Evolutionary conservation across 2,113 vertebrate species (phyloP).

Genomic region (Empidonax traillii): DNA sequence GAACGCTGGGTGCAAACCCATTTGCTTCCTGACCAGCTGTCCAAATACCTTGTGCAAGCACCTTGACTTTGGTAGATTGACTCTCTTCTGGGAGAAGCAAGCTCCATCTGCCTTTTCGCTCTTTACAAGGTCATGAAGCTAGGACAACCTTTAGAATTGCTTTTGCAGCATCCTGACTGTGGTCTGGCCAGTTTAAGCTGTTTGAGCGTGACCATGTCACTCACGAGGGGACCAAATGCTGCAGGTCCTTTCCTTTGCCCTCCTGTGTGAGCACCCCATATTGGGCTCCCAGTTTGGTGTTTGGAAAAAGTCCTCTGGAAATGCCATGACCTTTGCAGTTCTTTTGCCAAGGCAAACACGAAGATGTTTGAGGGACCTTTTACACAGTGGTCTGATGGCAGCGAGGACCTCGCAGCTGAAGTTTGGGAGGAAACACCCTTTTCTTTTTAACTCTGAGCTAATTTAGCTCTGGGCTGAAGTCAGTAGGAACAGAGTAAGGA

Average conservation of each 20-base stretch:
- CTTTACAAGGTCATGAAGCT: neutral
- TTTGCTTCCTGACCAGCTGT: neutral
- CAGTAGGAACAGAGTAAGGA: neutral
- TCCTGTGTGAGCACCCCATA: rapidly evolving
- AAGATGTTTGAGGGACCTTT: neutral
- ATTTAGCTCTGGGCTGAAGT: neutral
- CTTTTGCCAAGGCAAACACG: neutral
- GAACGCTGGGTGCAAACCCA: neutral
- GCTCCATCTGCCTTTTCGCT: neutral
- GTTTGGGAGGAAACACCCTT: neutral
- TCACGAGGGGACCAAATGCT: neutral
- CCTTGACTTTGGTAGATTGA: neutral
- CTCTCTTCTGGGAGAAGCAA: neutral
- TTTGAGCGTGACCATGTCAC: neutral
- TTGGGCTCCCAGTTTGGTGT: neutral
- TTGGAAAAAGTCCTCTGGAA: neutral
- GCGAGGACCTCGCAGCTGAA: neutral
- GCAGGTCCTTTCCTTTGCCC: neutral
- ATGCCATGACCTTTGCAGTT: neutral
- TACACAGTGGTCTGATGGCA: neutral
- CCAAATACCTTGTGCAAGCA: neutral
- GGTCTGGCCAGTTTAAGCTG: neutral
- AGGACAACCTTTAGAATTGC: neutral
- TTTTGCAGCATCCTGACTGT: neutral
- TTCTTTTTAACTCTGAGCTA: neutral